Base-by-base conservation (phyloP, 2,888 invertebrate genomes). In the Cheilosia vernalis region DNA sequence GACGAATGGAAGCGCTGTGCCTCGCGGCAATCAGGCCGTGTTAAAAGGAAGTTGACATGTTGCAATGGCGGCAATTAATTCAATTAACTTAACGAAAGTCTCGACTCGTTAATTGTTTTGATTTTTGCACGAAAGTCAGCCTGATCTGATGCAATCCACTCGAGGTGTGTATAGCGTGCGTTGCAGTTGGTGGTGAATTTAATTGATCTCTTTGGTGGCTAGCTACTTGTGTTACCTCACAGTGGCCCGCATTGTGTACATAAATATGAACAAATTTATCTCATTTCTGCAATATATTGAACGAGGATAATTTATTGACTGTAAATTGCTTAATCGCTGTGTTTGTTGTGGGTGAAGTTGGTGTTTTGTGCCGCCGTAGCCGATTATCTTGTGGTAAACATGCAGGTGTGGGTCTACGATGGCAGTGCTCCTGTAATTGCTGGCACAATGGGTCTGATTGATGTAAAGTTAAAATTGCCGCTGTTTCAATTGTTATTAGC, bases 71-170 rank as follows among this genome's bases (percentile, higher is more conserved):
- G 67, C 77, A 85, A 85, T 85, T 72, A 85, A 81, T 77, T 81
- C 77, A 85, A 85, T 85, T 85, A 85, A 85, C 67, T 74, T 47
- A 72, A 81, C 81, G 85, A 85, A 85, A 81, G 81, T 27, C 72
- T 81, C 61, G 58, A 74, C 60, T 84, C 64, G 66, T 76, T 85
- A 80, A 76, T 76, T 80, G 80, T 74, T 83, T 63, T 44, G 47
- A 51, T 55, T 60, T 66, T 15, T 74, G 47, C 66, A 82, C 51
- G 64, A 60, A 66, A 67, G 9, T 24, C 21, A 63, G n/a, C 47
- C 24, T n/a, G 21, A 49, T 53, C 56, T 79, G 74, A 76, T 70
- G 84, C 80, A 85, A 81, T 72, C 66, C 49, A 40, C 47, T 74
- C 60, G 64, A 27, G 55, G n/a, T 24, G 51, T 10, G 1, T 13